A percentile compares a stretch with the other conserved stretches of the same genome.
phyloP scores from a whole-genome alignment of 2,113 vertebrate species.

The Astatoreochromis straeleni region DNA sequence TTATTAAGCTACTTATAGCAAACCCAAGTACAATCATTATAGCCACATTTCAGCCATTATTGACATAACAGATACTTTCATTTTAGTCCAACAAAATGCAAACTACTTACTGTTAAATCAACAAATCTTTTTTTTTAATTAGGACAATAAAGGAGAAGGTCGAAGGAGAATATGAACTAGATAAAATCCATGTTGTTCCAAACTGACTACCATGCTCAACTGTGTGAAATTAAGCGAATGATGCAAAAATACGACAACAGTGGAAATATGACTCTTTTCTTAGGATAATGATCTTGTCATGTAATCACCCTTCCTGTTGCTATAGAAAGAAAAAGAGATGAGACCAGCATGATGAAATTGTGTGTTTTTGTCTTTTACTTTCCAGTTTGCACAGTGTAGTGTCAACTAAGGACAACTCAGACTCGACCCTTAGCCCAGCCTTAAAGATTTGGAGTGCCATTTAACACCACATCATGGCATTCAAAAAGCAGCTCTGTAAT shows the following conservation, averaged over 20 bases:
- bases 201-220: background rate
- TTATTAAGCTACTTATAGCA: background rate
- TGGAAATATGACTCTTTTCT: slow-evolving; percentile 1
- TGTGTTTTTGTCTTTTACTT: background rate
- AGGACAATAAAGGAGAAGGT: background rate
- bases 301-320: background rate
- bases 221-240: slow-evolving; percentile 12
- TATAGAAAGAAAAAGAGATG: background rate
- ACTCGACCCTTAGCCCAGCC: background rate
- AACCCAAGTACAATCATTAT: background rate
- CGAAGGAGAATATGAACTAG: background rate
- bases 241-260: slow-evolving; percentile 19
- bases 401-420: background rate
- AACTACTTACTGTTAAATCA: background rate
- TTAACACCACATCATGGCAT: background rate
- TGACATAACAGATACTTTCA: background rate
- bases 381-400: background rate
- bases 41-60: background rate
- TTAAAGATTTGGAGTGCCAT: background rate
- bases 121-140: background rate
- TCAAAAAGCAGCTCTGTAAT: background rate
- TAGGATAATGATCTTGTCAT: background rate
- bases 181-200: background rate
- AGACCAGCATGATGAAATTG: background rate
- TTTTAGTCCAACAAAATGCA: background rate